Base-by-base conservation (phyloP, 2,888 invertebrate genomes). In the Phasia obesa region DNA sequence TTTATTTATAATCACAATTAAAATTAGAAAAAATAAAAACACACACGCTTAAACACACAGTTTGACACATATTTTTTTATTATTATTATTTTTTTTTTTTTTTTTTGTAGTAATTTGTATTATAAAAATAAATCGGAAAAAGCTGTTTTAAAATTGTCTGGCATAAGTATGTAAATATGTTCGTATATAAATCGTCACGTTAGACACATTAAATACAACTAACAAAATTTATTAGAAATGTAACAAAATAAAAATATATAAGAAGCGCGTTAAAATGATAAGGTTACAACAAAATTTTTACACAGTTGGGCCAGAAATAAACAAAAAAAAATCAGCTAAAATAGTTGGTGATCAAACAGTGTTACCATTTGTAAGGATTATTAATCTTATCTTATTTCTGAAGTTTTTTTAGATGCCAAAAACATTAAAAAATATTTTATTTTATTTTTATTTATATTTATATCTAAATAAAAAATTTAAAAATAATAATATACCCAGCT, bases 1-100 rank as follows among this genome's bases (percentile, higher is more conserved):
- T 64, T 71, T 78, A 57, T 71, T 64, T 65, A 23, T 65, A 64
- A 49, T 71, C 38, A n/a, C 42, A 51, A 65, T 76, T 53, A 47
- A 69, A 69, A 71, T 53, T 47, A 47, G 44, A 25, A 49, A 9
- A 42, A 31, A 55, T 35, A 55, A 17, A 76, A 9, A 27, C 23
- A 23, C 53, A 62, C 64, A 51, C 1, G 23, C 25, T 17, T n/a
- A 38, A n/a, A n/a, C 47, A 62, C 44, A 51, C 35, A 62, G 27
- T 44, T 59, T 42, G 57, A 49, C 42, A 60, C 67, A 27, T 44
- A 55, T 49, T 62, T 60, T n/a, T 55, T 1, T 35, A 35, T 2
- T 35, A 11, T 35, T 35, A 11, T 35, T 5, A 11, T 27, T 27
- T 27, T 27, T 27, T 27, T 27, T 27, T n/a, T 44, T 60, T 60